Evolutionary conservation across 2,797 vertebrate species (phyloP), one percentile per base, ranked within the genome.

Genomic region (Sebastes kiyomatsui): DNA sequence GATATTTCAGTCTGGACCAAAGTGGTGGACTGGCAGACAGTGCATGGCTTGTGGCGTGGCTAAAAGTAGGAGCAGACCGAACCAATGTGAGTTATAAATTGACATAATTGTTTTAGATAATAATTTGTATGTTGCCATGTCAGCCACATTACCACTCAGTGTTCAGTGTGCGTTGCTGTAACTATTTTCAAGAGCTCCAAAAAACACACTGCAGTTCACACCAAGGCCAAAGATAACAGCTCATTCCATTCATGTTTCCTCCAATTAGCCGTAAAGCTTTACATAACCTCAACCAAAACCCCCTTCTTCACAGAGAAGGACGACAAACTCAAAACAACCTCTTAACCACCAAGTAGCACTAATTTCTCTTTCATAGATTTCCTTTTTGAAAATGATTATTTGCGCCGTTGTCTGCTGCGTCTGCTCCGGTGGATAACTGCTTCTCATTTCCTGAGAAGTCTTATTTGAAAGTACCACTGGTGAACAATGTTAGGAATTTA

Each of bases 241-340:
- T 77, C 72, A 72, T 79, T 81, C 20, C 67, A 72, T 30, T 62
- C 60, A 56, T 27, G 33, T 72, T 68, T 80, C 72, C 33, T 66
- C 18, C 38, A 66, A 54, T 58, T 66, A 74, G 64, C 28, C 30
- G 52, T 25, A 66, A 72, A 54, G 60, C 32, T 75, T 70, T 20
- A 28, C 6, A 42, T 54, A 67, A 67, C 61, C 28, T 65, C 56
- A 3, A 56, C 16, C 38, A 25, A 54, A 62, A 42, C 14, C 35
- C 28, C 35, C 27, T 49, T 73, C 62, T 52, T 72, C 35, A 10
- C 1, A 1, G 60, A 56, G 27, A 52, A 28, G 9, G 27, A 27
- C 23, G 20, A 16, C 30, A 22, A 73, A 38, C 66, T 69, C 25
- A 49, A 38, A 72, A 64, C 32, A 38, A 20, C 54, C 54, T 60